Conservation (phyloP, 2,888 invertebrate genomes). For the Prionchulus punctatus region DNA sequence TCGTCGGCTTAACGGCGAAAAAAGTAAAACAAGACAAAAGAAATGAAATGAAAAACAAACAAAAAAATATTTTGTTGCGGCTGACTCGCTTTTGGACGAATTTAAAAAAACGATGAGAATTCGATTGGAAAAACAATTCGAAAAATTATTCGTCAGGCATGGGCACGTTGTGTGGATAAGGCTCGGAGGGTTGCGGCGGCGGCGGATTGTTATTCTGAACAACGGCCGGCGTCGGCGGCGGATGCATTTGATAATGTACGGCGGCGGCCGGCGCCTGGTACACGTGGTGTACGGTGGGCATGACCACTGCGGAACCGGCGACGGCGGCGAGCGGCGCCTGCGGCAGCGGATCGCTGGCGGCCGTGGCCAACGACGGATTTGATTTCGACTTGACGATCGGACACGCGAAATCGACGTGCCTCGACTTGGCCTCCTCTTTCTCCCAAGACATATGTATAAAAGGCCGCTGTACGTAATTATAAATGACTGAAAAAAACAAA, state of each 20-base stretch:
- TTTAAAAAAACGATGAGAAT: not conserved
- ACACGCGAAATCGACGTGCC: constrained; percentile 71
- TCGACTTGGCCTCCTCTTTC: constrained; percentile 94
- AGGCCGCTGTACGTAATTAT: constrained; percentile 96
- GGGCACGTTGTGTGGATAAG: constrained; percentile 13
- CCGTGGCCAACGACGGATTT: constrained; percentile 32
- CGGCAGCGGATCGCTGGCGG: constrained; percentile 32
- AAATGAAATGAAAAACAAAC: not conserved
- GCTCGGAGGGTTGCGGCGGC: constrained; percentile 13
- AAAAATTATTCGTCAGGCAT: constrained; percentile 6
- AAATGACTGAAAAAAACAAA: constrained; percentile 55
- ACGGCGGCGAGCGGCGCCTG: not conserved
- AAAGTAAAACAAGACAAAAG: constrained; percentile 15
- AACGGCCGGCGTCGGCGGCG: not conserved
- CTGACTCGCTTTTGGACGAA: not conserved
- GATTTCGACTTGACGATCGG: constrained; percentile 32
- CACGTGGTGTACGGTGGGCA: not conserved
- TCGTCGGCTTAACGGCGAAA: constrained; percentile 50
- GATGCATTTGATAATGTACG: not conserved
- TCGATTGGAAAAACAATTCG: not conserved
- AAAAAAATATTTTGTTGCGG: constrained; percentile 2
- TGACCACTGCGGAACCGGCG: not conserved
- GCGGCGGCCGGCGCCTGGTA: not conserved
- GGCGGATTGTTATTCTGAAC: constrained; percentile 1
- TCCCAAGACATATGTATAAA: constrained; percentile 99